These are phyloP conservation scores for Tyria jacobaeae DNA, from an alignment of 2,888 invertebrate genomes.

Conservation along the genomic window DNA sequence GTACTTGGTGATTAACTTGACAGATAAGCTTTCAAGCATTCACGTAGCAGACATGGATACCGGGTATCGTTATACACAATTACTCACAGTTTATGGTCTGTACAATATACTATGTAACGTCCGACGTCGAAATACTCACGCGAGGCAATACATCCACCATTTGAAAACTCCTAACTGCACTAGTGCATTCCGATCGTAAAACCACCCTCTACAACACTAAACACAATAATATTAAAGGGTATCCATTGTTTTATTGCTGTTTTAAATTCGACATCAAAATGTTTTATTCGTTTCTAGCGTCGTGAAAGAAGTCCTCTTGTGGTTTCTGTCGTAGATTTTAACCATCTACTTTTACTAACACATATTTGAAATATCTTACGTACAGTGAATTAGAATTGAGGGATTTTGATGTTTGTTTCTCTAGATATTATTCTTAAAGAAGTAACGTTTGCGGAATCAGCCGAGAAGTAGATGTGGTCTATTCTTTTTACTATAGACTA, in stretches of 20 bases:
- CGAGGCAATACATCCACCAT: conserved; percentile 63
- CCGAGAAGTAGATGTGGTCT: too few relatives aligned
- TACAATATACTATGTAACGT: conserved; percentile 36
- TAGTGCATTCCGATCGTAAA: conserved; percentile 61
- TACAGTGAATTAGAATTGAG: neutral
- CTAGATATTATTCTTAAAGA: too few relatives aligned
- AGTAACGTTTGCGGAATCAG: too few relatives aligned
- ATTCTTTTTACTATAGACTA: too few relatives aligned
- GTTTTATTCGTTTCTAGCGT: conserved; percentile 47
- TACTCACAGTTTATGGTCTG: conserved; percentile 46
- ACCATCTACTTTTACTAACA: neutral
- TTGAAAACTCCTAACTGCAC: conserved; percentile 63
- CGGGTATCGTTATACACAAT: conserved; percentile 45
- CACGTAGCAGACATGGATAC: conserved; percentile 48
- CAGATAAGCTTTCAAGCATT: conserved; percentile 44
- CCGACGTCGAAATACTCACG: conserved; percentile 63
- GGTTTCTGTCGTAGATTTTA: too few relatives aligned
- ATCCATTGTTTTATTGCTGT: conserved; percentile 66
- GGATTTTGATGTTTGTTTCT: too few relatives aligned
- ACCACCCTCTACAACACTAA: conserved; percentile 58
- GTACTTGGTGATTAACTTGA: conserved; percentile 25
- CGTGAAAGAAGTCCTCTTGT: conserved; percentile 21
- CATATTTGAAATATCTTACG: neutral
- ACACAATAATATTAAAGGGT: conserved; percentile 64
- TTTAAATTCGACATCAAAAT: conserved; percentile 67